phyloP scores from a whole-genome alignment of 2,113 vertebrate species.

The Phrynocephalus versicolor region DNA sequence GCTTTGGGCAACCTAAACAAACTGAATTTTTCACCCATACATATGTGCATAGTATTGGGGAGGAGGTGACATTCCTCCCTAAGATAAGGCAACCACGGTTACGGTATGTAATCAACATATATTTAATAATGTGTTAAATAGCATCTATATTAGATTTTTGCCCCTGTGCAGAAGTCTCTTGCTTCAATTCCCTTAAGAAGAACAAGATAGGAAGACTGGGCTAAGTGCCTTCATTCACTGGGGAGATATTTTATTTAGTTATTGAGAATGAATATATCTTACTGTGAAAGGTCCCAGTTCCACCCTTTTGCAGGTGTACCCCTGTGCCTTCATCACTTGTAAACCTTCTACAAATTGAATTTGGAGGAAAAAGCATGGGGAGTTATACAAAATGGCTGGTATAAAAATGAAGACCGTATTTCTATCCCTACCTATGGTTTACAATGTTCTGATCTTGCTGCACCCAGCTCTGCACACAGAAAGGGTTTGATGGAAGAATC shows the following conservation, averaged over 20 bases:
- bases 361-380: background rate
- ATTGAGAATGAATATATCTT: too few species aligned
- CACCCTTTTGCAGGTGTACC: too few species aligned
- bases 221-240: background rate
- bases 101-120: constrained; percentile 41
- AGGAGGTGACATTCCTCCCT: constrained; percentile 27
- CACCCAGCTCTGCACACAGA: background rate
- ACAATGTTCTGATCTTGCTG: background rate
- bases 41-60: background rate
- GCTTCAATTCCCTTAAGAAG: constrained; percentile 4
- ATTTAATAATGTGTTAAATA: constrained; percentile 43
- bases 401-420: background rate
- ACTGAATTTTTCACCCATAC: too few species aligned
- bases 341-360: too few species aligned
- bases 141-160: background rate
- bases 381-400: constrained; percentile 5
- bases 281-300: too few species aligned
- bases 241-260: background rate
- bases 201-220: background rate
- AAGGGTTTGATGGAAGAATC: too few species aligned
- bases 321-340: too few species aligned
- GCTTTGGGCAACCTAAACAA: background rate
- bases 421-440: background rate
- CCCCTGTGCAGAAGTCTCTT: constrained; percentile 12
- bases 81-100: constrained; percentile 47